Evolutionary conservation across 2,797 vertebrate species (phyloP).

Genomic region (Champsocephalus gunnari): DNA sequence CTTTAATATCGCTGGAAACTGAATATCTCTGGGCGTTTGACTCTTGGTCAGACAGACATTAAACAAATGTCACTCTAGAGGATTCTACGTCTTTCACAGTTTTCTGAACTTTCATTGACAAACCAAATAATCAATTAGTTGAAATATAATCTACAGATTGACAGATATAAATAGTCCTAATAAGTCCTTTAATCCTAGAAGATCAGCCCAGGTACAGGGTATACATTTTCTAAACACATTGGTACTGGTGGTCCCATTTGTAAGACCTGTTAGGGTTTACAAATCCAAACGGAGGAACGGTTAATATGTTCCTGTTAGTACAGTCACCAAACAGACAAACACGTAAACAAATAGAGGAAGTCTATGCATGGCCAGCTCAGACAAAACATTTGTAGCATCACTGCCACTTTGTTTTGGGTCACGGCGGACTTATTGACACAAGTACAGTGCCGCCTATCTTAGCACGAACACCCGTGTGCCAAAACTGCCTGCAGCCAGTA

Average conservation of each 20-base stretch:
- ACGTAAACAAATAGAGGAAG: constrained; percentile 39
- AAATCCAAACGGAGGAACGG: constrained; percentile 28
- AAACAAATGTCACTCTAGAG: not conserved
- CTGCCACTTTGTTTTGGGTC: constrained; percentile 3
- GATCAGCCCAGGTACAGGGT: not conserved
- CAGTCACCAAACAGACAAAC: constrained; percentile 36
- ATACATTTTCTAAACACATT: not conserved
- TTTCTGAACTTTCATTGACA: not conserved
- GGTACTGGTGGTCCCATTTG: constrained; percentile 7
- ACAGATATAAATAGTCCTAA: too few species aligned
- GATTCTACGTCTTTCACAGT: not conserved
- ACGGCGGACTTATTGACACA: constrained; percentile 20
- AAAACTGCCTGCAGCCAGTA: constrained; percentile 56
- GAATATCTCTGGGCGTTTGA: not conserved
- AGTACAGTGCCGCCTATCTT: constrained; percentile 36
- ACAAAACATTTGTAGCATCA: constrained; percentile 30
- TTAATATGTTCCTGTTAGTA: constrained; percentile 42
- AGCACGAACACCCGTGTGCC: constrained; percentile 46
- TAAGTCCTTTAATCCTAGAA: not conserved
- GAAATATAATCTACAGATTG: not conserved
- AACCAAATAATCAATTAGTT: not conserved
- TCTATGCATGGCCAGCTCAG: constrained; percentile 9
- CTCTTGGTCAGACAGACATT: not conserved
- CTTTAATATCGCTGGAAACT: not conserved
- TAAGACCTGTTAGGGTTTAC: constrained; percentile 27